Conservation (phyloP, 2,113 vertebrate species). For the Oncorhynchus kisutch region DNA sequence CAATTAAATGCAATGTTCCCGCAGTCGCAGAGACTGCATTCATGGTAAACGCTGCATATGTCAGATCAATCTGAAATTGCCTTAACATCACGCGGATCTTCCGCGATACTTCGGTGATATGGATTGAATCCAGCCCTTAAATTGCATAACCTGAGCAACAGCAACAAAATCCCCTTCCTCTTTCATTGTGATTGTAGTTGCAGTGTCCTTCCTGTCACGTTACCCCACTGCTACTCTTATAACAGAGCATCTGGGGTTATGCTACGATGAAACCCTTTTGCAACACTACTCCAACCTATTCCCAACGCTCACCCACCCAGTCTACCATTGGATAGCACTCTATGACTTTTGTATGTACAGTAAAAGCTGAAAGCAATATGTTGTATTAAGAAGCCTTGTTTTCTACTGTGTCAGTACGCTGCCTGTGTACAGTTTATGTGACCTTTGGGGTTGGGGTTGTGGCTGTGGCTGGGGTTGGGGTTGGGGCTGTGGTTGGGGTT, state of each 20-base stretch:
- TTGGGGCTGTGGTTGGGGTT: fast-evolving
- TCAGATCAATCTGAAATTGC: too few species aligned
- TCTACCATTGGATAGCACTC: conserved; percentile 43
- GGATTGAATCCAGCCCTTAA: neutral
- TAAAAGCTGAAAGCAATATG: conserved; percentile 67
- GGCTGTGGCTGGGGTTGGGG: too few species aligned
- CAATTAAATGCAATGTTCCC: too few species aligned
- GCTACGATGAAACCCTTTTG: conserved; percentile 44
- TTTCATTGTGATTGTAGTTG: conserved; percentile 39
- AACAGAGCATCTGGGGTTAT: conserved; percentile 13
- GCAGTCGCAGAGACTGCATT: too few species aligned
- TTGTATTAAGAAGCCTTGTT: conserved; percentile 62
- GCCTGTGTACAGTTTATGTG: conserved; percentile 21
- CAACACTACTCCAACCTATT: conserved; percentile 46
- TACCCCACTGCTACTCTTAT: conserved; percentile 36
- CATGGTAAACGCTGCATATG: too few species aligned
- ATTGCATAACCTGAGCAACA: conserved; percentile 11
- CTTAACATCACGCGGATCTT: too few species aligned
- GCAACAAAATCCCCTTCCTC: conserved; percentile 13
- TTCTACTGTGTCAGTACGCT: conserved; percentile 51
- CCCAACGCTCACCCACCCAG: conserved; percentile 10
- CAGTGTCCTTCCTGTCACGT: conserved; percentile 18
- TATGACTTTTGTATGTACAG: conserved; percentile 64
- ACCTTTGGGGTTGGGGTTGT: conserved; percentile 19
- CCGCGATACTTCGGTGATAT: too few species aligned